Base-by-base conservation (phyloP, 2,888 invertebrate genomes). In the Eudasyphora cyanicolor region DNA sequence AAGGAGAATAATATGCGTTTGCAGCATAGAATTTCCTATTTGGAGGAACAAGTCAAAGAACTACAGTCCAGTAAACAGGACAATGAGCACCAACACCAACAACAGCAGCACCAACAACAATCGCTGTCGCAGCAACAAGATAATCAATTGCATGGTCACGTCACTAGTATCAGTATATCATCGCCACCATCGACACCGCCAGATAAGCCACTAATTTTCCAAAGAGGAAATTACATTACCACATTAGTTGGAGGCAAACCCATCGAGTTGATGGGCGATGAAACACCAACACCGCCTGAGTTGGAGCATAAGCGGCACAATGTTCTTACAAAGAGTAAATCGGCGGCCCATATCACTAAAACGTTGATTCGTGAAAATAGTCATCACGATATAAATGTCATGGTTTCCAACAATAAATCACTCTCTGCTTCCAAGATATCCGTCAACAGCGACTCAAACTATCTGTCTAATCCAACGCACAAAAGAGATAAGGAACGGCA, bases 1-100 rank as follows among this genome's bases (percentile, higher is more conserved):
- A 94, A 95, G 88, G 94, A 95, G 24, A 97, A 97, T 92, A 97
- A 97, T 92, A 95, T 97, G 82, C 93, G 97, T 71, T 93, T 97
- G 82, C 97, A 97, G 14, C 97, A 97, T 91, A 94, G 97, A 86
- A 97, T 97, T 88, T 96, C 97, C 1, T 97, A 97, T 91, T 93
- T 98, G 79, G 97, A 98, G 91, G 97, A 97, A 89, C 97, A 97
- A 92, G 97, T 97, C 86, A 93, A 93, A 0, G 94, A 95, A 87
- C 91, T 95, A 12, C 93, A 95, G 75, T 91, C 86, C 1, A 87
- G 87, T 1, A 92, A 92, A 85, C 91, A 91, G 29, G 89, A 88
- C 6, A 87, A 86, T 8, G 82, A 86, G 0, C 84, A 79, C 0
- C 83, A 82, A 5, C 73, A 71, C 8, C 84, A 79, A 21, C 73